Conservation (phyloP, 2,797 vertebrate genomes). For the Orestias chungarensis region DNA sequence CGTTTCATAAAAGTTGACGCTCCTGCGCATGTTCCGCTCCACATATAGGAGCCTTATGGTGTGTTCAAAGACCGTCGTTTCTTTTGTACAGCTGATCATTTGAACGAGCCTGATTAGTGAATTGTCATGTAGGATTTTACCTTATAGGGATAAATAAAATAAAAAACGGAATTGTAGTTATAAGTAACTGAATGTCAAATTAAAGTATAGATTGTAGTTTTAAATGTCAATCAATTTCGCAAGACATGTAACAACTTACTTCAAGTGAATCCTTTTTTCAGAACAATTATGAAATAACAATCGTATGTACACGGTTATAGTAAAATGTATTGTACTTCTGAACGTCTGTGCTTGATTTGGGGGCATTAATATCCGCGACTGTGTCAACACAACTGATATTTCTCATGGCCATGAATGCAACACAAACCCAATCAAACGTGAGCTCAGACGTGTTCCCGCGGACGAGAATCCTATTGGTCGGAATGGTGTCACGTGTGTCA, state of each 20-base stretch:
- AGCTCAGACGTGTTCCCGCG: slow-evolving; percentile 20
- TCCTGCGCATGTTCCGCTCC: slow-evolving; percentile 48
- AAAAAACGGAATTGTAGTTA: neutral
- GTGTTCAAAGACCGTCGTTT: slow-evolving; percentile 16
- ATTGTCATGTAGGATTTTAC: too few relatives aligned
- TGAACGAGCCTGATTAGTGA: too few relatives aligned
- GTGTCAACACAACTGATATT: neutral
- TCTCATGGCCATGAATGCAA: neutral
- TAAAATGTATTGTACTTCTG: neutral
- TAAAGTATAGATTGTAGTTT: neutral
- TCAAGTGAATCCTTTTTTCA: neutral
- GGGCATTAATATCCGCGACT: neutral
- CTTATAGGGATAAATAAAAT: too few relatives aligned
- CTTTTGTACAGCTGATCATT: neutral
- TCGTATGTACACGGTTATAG: neutral
- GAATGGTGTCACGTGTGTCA: neutral
- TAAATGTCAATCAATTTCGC: neutral
- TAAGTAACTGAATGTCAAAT: neutral
- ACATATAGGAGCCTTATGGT: neutral
- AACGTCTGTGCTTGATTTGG: neutral
- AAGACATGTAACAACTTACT: neutral
- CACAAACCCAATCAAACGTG: slow-evolving; percentile 28
- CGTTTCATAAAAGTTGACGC: slow-evolving; percentile 52
- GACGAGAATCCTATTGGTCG: slow-evolving; percentile 53
- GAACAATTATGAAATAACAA: neutral